These are phyloP conservation scores for Platorchestia sp. DNA, from an alignment of 1,140 invertebrate species.

Conservation along the genomic window DNA sequence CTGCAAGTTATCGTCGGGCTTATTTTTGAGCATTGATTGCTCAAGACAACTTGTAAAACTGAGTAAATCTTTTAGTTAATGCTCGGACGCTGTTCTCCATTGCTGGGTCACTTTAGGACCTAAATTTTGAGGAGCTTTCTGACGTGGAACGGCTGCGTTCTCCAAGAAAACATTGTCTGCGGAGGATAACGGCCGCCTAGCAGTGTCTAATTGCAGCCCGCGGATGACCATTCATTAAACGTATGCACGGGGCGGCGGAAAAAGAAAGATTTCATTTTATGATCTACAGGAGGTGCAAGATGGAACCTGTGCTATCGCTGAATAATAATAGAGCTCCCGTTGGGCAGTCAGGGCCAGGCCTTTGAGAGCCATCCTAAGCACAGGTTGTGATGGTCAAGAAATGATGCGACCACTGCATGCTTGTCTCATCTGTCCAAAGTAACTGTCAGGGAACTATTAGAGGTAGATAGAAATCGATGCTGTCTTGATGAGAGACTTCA, in stretches of 20 bases:
- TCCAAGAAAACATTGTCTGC: background rate
- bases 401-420: background rate
- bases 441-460: background rate
- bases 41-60: background rate
- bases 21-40: background rate
- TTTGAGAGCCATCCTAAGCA: background rate
- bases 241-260: background rate
- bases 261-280: conserved; percentile 27
- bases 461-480: background rate
- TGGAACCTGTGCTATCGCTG: conserved; percentile 44
- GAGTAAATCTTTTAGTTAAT: background rate
- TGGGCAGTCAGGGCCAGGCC: background rate
- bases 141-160: background rate
- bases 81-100: background rate
- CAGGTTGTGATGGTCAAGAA: background rate
- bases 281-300: conserved; percentile 52
- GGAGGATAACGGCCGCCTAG: background rate
- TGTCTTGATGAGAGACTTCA: background rate
- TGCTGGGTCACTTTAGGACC: background rate
- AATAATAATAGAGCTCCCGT: conserved; percentile 52
- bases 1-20: background rate
- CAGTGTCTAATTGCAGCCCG: background rate
- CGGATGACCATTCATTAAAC: background rate
- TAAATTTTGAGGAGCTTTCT: background rate
- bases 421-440: background rate